Base-by-base conservation (phyloP, 1,140 invertebrate genomes). In the Probaryconus sp. region DNA sequence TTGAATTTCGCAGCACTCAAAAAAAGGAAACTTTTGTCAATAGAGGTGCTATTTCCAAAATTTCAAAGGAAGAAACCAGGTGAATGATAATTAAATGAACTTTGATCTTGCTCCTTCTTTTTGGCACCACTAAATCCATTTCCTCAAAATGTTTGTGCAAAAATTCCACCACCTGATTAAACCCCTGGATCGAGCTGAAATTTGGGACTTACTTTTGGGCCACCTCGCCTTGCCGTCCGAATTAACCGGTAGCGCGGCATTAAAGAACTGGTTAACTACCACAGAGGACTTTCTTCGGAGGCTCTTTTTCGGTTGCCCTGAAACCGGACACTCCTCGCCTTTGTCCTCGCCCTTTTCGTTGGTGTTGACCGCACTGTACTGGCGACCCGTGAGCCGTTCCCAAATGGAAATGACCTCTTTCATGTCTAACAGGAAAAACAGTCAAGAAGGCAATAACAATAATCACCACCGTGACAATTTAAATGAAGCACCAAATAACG, bases 361-460 rank as follows among this genome's bases (percentile, higher is more conserved):
- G 2, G 76, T 80, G 50, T 83, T 89, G 1, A 88, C 88, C 0
- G 84, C 73, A 1, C 89, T 84, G 70, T 90, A 90, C 3, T 83
- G 83, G 9, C 85, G 74, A 0, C 86, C 87, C 3, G 88, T 82
- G 3, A 91, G 77, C 14, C 85, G 79, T 14, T 84, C 88, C 89
- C 89, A 91, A 60, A 91, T 89, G 72, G 88, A 84, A 21, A 86
- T 83, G 5, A 90, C 70, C 45, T 91, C 90, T 79, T 91, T 91
- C 90, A 91, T 91, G 0, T 28, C 33, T 26, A 11, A 14, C 43
- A 7, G 3, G 10, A 50, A 33, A 13, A 14, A 48, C 17, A 1
- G 18, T 35, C 13, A 2, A 16, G 3, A 6, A 47, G 18, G 18
- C 21, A 26, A 4, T 13, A 26, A 5, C 11, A 43, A 10, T 2